phyloP scores from a whole-genome alignment of 2,888 invertebrate species.

The Horisme vitalbata region DNA sequence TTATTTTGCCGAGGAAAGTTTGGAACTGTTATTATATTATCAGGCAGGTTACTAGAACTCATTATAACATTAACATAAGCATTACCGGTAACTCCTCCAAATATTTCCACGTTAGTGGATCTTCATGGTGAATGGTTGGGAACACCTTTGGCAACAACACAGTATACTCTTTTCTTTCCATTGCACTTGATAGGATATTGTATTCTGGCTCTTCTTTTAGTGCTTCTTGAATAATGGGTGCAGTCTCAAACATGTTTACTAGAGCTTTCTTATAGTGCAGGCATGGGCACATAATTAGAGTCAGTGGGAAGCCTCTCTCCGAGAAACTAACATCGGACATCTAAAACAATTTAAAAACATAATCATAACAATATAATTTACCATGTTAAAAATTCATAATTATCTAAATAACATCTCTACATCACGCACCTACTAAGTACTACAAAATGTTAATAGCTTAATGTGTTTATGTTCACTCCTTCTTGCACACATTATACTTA shows the following conservation, averaged over 20 bases:
- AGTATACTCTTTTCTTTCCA: slow-evolving; percentile 59
- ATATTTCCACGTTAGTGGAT: slow-evolving; percentile 61
- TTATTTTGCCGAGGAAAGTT: too few species aligned
- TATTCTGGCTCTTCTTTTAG: slow-evolving; percentile 48
- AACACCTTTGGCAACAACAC: slow-evolving; percentile 64
- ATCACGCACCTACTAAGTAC: too few species aligned
- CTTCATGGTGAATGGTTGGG: slow-evolving; percentile 56
- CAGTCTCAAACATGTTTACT: slow-evolving; percentile 52
- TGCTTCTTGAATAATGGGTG: slow-evolving; percentile 49
- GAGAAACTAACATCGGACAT: slow-evolving; percentile 47
- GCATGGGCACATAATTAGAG: slow-evolving; percentile 63
- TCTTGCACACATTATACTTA: too few species aligned
- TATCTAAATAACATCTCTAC: too few species aligned
- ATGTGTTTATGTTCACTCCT: too few species aligned
- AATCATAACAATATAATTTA: too few species aligned
- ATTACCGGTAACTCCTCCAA: slow-evolving; percentile 65
- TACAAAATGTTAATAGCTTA: too few species aligned
- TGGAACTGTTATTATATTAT: too few species aligned
- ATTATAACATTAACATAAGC: not conserved
- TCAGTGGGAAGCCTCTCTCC: slow-evolving; percentile 69
- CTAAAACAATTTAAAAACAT: slow-evolving; percentile 45
- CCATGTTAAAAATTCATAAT: too few species aligned
- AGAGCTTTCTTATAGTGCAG: slow-evolving; percentile 57
- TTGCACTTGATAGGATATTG: slow-evolving; percentile 54
- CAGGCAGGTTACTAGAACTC: too few species aligned